Evolutionary conservation across 2,797 vertebrate genomes (phyloP), one percentile per base, ranked within the genome.

Genomic region (Buphagus erythrorhynchus): DNA sequence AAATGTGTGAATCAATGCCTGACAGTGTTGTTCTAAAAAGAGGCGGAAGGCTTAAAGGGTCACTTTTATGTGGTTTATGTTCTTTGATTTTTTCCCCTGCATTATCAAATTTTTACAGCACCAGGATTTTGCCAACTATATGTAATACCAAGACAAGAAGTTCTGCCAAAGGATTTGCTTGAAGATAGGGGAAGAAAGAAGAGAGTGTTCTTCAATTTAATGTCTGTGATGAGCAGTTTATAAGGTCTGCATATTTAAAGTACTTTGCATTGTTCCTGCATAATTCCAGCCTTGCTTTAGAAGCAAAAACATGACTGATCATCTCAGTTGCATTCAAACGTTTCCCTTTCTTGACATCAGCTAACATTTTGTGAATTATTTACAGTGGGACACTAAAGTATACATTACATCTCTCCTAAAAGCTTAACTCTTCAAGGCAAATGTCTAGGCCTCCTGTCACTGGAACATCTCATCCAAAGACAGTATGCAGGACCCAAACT

Each of bases 291-390:
- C 63, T 89, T 62, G 38, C 12, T 55, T 54, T 43, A 28, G 62
- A 80, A 84, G 35, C 55, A 95, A 88, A 90, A 28, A 22, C 26
- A 61, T 28, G 58, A 58, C 54, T 61, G 63, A 75, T 59, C 43
- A 83, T 29, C 33, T 81, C 61, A 42, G 29, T 38, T 83, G 66
- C 74, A 29, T 35, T 72, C 87, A 54, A 62, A 95, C 75, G 73
- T 79, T 82, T 94, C 75, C 35, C 82, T 84, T 88, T 75, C 72
- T 77, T 95, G 72, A 68, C 28, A 67, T 21, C 45, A 86, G 48
- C 48, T 81, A 65, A 84, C 69, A 67, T 85, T 94, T n/a, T 80
- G 45, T 92, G 40, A 94, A 96, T 95, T 95, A 95, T 95, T 95
- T 96, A 92, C 69, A 71, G 21, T 40, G 21, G 83, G 55, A 92